Evolutionary conservation across 2,113 vertebrate genomes (phyloP).

Genomic region (Miniopterus natalensis): DNA sequence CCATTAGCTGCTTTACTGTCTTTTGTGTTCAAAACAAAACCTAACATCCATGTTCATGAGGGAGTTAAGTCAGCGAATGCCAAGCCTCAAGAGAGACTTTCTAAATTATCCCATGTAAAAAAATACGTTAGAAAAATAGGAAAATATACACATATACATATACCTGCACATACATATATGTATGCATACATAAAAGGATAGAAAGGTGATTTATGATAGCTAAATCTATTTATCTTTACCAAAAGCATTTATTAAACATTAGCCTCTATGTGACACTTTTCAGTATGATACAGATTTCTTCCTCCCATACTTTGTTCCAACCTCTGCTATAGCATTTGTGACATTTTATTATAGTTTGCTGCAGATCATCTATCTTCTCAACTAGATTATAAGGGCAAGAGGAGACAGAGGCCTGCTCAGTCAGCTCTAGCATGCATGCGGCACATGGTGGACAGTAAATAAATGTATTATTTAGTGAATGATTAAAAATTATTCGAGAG

Average conservation of each 20-base stretch:
- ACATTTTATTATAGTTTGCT: not conserved
- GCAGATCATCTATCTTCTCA: not conserved
- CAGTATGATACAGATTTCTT: not conserved
- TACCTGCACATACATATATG: accelerated
- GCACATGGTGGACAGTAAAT: not conserved
- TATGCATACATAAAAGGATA: not conserved
- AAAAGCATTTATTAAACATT: not conserved
- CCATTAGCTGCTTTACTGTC: not conserved
- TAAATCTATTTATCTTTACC: not conserved
- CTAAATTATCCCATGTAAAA: not conserved
- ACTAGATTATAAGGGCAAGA: not conserved
- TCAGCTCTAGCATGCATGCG: not conserved
- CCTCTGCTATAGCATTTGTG: not conserved
- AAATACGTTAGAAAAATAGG: not conserved
- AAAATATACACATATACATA: not conserved
- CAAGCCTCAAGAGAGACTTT: not conserved
- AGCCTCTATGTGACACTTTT: not conserved
- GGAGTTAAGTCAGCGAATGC: not conserved
- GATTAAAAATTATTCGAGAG: not conserved
- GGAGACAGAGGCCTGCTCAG: not conserved
- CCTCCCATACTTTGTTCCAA: not conserved
- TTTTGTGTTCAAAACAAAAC: not conserved
- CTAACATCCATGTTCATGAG: not conserved
- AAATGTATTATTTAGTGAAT: not conserved
- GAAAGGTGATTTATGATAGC: not conserved